Percentiles rank a stretch among this genome's conserved stretches.
Evolutionary conservation across 2,113 vertebrate species (phyloP).

Genomic region (Vulpes ferrilata): DNA sequence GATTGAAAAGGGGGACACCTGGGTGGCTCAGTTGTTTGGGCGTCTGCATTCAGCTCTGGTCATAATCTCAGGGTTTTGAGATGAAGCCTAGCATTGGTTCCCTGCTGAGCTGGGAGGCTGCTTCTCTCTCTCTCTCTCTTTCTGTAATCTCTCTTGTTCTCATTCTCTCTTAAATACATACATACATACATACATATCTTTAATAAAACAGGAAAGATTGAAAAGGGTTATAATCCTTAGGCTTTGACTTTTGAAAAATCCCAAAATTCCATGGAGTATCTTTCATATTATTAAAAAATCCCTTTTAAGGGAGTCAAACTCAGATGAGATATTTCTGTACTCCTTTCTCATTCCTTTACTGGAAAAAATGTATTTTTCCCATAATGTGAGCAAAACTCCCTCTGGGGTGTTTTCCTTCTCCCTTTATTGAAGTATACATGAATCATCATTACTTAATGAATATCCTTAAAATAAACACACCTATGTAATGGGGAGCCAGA

Average conservation of each 20-base stretch:
- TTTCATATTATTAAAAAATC: conserved; percentile 57
- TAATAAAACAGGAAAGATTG: neutral
- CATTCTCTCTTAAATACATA: no score
- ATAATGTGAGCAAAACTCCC: conserved; percentile 18
- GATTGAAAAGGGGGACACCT: neutral
- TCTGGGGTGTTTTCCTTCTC: neutral
- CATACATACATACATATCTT: no score
- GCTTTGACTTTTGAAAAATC: neutral
- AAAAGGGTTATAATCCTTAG: neutral
- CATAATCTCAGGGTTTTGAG: no score
- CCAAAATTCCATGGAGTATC: neutral
- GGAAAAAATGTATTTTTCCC: neutral
- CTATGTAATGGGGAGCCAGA: neutral
- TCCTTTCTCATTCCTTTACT: neutral
- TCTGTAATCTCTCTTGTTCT: no score
- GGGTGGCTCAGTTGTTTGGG: no score
- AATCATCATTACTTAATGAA: neutral
- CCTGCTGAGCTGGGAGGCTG: no score
- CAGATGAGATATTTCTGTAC: conserved; percentile 43
- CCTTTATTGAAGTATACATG: neutral
- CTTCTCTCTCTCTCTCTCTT: no score
- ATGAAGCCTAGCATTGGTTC: no score
- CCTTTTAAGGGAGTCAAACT: conserved; percentile 57
- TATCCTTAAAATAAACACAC: conserved; percentile 39
- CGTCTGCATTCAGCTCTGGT: no score